Evolutionary conservation across 2,113 vertebrate species (phyloP).

Genomic region (Cheilinus undulatus): DNA sequence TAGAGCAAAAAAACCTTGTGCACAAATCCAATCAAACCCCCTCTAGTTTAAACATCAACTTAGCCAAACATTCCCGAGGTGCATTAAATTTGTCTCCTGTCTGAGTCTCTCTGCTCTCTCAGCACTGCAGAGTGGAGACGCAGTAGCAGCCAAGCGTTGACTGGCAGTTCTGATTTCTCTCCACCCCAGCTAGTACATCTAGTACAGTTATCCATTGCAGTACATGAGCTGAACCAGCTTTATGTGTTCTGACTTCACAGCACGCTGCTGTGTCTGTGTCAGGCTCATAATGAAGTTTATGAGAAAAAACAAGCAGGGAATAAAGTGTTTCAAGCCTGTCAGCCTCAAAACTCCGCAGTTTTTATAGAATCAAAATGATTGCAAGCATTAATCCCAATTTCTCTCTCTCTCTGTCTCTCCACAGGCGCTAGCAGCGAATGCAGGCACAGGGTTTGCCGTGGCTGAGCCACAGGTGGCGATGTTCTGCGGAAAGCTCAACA

Average conservation of each 20-base stretch:
- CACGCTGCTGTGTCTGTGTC: constrained; percentile 6
- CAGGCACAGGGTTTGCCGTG: constrained; percentile 92
- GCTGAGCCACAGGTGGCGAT: constrained; percentile 97
- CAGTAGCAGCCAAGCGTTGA: constrained; percentile 44
- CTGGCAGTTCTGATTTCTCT: constrained; percentile 24
- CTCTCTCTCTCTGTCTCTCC: constrained; percentile 8
- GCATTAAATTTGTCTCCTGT: constrained; percentile 55
- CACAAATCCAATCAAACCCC: constrained; percentile 60
- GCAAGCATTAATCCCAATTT: constrained; percentile 60
- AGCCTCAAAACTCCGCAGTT: not conserved
- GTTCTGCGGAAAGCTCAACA: constrained; percentile 98
- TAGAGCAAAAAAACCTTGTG: constrained; percentile 32
- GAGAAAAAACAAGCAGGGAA: not conserved
- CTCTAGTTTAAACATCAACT: constrained; percentile 48
- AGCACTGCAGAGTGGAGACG: constrained; percentile 37
- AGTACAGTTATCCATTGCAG: constrained; percentile 27
- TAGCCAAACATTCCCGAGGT: constrained; percentile 48
- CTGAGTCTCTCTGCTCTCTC: constrained; percentile 40
- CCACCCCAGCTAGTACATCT: constrained; percentile 17
- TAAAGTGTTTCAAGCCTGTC: constrained; percentile 22
- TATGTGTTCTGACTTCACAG: constrained; percentile 25
- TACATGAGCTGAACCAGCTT: constrained; percentile 29
- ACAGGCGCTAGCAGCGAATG: constrained; percentile 94
- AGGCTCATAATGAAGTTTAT: constrained; percentile 33
- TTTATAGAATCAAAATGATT: constrained; percentile 24